These are phyloP conservation scores for Pomatostomus ruficeps DNA, from an alignment of 2,113 vertebrate species.

Conservation along the genomic window DNA sequence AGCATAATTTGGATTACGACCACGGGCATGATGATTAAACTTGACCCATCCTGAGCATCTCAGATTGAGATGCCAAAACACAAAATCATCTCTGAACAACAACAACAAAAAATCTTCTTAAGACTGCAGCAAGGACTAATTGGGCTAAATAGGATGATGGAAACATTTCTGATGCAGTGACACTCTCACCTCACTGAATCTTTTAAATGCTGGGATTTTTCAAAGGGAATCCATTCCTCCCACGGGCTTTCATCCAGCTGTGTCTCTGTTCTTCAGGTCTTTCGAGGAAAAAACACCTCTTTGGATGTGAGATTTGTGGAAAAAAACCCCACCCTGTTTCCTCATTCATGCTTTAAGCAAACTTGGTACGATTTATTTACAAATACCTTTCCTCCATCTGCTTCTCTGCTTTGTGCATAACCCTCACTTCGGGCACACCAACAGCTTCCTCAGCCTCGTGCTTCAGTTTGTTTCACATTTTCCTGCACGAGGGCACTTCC, in stretches of 20 bases:
- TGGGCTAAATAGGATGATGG: background rate
- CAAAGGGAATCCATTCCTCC: background rate
- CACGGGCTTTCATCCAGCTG: fast-evolving
- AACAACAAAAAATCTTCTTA: too few relatives aligned
- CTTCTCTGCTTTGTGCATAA: background rate
- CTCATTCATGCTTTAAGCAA: background rate
- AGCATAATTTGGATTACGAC: background rate
- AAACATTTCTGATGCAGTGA: background rate
- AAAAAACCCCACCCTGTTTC: background rate
- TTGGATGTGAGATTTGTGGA: background rate
- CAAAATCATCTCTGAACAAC: background rate
- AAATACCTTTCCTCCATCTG: background rate
- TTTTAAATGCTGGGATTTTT: background rate
- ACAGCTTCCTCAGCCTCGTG: background rate
- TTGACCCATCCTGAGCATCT: background rate
- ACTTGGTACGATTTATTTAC: background rate
- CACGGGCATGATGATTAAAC: background rate
- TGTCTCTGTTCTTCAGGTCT: background rate
- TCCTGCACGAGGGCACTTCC: background rate
- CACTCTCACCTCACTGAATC: fast-evolving
- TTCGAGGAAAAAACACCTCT: background rate
- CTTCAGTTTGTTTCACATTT: background rate
- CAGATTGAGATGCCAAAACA: background rate
- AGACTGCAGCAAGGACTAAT: background rate
- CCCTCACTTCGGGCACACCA: background rate